Percentiles rank a stretch among this genome's conserved stretches.
Conservation (phyloP, 2,888 invertebrate genomes). For the Agrochola lychnidis region DNA sequence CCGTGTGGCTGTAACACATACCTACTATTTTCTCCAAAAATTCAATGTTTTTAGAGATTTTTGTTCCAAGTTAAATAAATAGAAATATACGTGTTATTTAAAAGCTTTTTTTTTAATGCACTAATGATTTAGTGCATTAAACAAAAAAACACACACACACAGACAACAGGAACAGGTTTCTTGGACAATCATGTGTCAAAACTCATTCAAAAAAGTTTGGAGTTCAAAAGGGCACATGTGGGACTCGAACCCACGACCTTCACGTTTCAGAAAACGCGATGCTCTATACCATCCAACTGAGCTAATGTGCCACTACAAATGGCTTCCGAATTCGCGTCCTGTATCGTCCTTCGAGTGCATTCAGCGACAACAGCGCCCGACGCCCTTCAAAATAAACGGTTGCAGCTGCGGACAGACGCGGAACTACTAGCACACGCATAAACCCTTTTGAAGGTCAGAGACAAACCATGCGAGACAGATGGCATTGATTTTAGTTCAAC, state of each 20-base stretch:
- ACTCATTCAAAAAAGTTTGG: too few species aligned
- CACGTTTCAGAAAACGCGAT: constrained; percentile 24
- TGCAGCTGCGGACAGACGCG: background rate
- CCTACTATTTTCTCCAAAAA: too few species aligned
- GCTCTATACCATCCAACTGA: constrained; percentile 39
- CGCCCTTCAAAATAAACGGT: background rate
- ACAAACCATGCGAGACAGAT: constrained; percentile 5
- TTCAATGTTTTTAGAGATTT: too few species aligned
- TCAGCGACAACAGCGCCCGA: constrained; percentile 19
- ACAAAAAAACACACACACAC: too few species aligned
- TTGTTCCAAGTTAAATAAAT: too few species aligned
- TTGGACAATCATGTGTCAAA: too few species aligned
- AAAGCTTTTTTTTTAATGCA: too few species aligned
- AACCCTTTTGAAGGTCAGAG: constrained; percentile 7
- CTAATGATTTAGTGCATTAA: too few species aligned
- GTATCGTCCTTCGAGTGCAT: constrained; percentile 18
- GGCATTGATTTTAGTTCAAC: constrained; percentile 7
- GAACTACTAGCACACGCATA: background rate
- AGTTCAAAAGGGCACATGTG: constrained; percentile 29
- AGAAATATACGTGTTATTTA: too few species aligned
- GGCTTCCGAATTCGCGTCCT: background rate
- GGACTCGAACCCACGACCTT: constrained; percentile 47
- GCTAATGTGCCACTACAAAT: constrained; percentile 26
- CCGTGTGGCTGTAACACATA: too few species aligned
- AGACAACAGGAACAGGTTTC: too few species aligned